A percentile compares a stretch with the other conserved stretches of the same genome.
Conservation (phyloP, 2,888 invertebrate genomes). For the Oligia latruncula region DNA sequence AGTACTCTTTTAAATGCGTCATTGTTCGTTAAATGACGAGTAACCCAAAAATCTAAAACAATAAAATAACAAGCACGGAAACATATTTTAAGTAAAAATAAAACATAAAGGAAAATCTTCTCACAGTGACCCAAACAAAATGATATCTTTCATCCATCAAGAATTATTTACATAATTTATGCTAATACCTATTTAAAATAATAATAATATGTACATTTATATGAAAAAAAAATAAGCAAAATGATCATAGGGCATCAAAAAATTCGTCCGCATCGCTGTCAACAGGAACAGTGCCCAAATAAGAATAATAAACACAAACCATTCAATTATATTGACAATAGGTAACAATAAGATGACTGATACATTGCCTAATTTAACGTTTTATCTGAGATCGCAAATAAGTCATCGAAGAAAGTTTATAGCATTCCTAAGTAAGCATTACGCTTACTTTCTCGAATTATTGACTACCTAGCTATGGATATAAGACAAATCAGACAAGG, state of each 20-base stretch:
- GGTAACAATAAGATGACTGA: background rate
- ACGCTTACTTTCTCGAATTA: conserved; percentile 44
- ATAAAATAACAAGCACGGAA: background rate
- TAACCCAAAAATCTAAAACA: background rate
- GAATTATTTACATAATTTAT: no score
- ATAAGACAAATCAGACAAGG: background rate
- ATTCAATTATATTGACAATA: conserved; percentile 3
- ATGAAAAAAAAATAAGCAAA: no score
- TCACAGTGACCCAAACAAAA: background rate
- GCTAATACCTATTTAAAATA: no score
- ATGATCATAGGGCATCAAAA: no score
- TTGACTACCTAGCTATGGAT: background rate
- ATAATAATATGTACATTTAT: no score
- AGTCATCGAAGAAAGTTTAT: conserved; percentile 45
- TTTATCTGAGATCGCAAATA: conserved; percentile 16
- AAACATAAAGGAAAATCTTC: background rate
- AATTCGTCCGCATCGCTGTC: no score
- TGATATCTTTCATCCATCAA: background rate
- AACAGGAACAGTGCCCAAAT: no score
- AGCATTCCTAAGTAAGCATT: background rate
- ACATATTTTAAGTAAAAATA: no score
- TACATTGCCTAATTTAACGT: background rate
- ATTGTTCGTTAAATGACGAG: background rate
- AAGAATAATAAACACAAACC: background rate
- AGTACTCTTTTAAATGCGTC: background rate